A percentile compares a stretch with the other conserved stretches of the same genome.
These are phyloP conservation scores for Lacerta bilineata DNA, from an alignment of 2,797 vertebrate genomes.

Conservation along the genomic window DNA sequence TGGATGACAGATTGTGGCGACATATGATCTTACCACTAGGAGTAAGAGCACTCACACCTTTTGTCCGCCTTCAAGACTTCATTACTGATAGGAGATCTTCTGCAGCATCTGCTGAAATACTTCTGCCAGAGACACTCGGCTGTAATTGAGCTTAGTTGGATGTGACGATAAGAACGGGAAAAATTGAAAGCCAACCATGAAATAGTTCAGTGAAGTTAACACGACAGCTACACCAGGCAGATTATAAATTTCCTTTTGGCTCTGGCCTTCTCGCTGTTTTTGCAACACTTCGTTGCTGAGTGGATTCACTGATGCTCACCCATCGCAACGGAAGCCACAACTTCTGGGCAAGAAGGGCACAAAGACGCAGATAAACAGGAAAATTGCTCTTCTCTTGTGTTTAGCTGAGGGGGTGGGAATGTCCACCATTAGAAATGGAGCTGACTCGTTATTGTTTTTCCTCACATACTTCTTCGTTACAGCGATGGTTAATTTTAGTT, in stretches of 20 bases:
- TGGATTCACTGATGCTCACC: slow-evolving; percentile 3
- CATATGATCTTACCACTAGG: background rate
- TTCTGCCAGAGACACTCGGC: background rate
- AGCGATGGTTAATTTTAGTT: slow-evolving; percentile 39
- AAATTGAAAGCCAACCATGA: background rate
- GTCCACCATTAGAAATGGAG: background rate
- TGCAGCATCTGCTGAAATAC: background rate
- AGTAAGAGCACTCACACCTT: background rate
- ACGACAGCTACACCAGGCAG: background rate
- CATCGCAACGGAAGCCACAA: background rate
- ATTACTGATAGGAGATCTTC: background rate
- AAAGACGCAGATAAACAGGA: background rate
- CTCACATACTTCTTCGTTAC: slow-evolving; percentile 26
- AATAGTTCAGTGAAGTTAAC: slow-evolving; percentile 7
- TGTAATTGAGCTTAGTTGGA: slow-evolving; percentile 4
- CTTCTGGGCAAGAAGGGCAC: slow-evolving; percentile 2
- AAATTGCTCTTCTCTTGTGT: background rate
- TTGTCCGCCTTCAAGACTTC: background rate
- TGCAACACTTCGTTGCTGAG: background rate
- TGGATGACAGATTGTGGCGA: background rate
- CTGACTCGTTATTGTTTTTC: background rate
- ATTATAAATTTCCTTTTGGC: slow-evolving; percentile 13
- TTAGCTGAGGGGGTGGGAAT: background rate
- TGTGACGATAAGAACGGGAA: background rate
- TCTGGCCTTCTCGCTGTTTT: background rate